Conservation (phyloP, 2,797 vertebrate genomes). For the Lates japonicus region DNA sequence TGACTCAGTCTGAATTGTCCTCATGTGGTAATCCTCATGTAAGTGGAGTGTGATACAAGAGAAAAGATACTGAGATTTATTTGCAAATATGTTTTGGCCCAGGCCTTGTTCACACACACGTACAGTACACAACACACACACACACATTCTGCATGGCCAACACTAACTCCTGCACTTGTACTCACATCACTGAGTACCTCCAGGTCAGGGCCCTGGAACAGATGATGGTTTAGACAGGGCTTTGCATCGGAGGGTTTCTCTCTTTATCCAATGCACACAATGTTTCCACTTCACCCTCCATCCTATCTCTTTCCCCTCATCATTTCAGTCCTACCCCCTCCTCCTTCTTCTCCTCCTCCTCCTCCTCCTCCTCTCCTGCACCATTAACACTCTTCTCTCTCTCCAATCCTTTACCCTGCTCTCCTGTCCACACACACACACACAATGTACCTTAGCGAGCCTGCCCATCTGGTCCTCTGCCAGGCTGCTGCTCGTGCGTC, state of each 20-base stretch:
- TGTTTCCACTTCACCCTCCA: conserved; percentile 30
- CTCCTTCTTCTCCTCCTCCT: not conserved
- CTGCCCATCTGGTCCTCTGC: conserved; percentile 98
- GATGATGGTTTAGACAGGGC: conserved; percentile 80
- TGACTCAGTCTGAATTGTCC: conserved; percentile 27
- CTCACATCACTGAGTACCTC: conserved; percentile 89
- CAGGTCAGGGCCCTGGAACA: conserved; percentile 89
- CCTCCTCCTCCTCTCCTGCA: not conserved
- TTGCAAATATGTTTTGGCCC: conserved; percentile 62
- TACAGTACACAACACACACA: conserved; percentile 51
- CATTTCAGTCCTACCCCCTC: not conserved
- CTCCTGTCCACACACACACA: not conserved
- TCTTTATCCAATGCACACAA: conserved; percentile 33
- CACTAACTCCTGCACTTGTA: conserved; percentile 75
- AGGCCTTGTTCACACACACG: conserved; percentile 58
- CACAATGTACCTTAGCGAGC: conserved; percentile 92
- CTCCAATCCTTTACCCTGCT: not conserved
- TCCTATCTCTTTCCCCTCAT: not conserved
- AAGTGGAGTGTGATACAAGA: not conserved
- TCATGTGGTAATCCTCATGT: conserved; percentile 10
- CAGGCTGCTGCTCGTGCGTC: conserved; percentile 94
- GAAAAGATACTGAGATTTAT: not conserved
- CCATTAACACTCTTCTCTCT: conserved; percentile 5
- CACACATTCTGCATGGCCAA: conserved; percentile 62
- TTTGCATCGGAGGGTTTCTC: conserved; percentile 42